A percentile compares a stretch with the other conserved stretches of the same genome.
phyloP scores from a whole-genome alignment of 2,113 vertebrate species.

The Lasiurus borealis region DNA sequence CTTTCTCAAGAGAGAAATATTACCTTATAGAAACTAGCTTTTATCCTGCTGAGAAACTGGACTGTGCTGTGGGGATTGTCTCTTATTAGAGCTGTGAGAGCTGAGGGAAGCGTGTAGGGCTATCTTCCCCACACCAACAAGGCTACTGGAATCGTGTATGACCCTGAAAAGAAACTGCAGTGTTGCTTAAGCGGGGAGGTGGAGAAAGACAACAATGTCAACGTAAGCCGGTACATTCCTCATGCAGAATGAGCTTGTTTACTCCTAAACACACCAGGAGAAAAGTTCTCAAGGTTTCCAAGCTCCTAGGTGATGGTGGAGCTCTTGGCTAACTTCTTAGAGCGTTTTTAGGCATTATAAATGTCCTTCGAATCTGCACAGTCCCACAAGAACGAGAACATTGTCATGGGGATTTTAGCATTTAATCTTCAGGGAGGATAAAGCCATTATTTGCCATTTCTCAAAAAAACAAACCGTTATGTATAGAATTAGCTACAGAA shows the following conservation, averaged over 20 bases:
- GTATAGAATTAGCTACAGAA: not conserved
- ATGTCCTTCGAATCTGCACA: conserved; percentile 16
- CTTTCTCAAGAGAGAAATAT: conserved; percentile 79
- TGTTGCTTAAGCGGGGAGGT: conserved; percentile 28
- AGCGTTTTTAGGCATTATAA: conserved; percentile 50
- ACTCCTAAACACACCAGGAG: conserved; percentile 63
- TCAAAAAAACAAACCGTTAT: conserved; percentile 40
- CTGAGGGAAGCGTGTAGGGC: conserved; percentile 26
- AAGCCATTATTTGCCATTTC: conserved; percentile 56
- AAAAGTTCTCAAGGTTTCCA: conserved; percentile 62
- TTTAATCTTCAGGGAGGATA: conserved; percentile 49
- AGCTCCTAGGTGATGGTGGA: conserved; percentile 19
- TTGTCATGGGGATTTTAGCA: conserved; percentile 57
- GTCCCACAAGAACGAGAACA: conserved; percentile 56
- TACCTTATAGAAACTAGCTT: conserved; percentile 79
- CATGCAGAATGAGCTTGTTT: not conserved
- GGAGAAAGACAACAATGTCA: conserved; percentile 19
- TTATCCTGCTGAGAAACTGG: conserved; percentile 79
- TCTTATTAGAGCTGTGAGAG: conserved; percentile 77
- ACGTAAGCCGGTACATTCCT: not conserved
- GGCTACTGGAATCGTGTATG: conserved; percentile 60
- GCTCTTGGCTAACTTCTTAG: conserved; percentile 71
- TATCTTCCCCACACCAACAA: conserved; percentile 63
- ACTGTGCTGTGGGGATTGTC: conserved; percentile 70
- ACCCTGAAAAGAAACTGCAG: conserved; percentile 71